phyloP scores from a whole-genome alignment of 2,888 invertebrate species.

The Ochropacha duplaris region DNA sequence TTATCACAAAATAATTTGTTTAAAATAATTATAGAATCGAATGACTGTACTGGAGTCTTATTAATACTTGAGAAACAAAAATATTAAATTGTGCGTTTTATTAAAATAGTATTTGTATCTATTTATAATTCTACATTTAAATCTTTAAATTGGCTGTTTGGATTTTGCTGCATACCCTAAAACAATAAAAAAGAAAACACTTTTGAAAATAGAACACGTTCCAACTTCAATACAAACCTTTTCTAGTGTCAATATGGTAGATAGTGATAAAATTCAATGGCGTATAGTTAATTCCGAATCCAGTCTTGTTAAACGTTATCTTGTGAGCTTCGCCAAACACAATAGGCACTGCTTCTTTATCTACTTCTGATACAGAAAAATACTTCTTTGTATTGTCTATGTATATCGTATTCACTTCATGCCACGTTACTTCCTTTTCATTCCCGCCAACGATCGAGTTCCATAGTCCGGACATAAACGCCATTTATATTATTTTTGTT shows the following conservation, averaged over 20 bases:
- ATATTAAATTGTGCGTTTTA: too few relatives aligned
- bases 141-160: too few relatives aligned
- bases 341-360: conserved; percentile 83
- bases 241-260: conserved; percentile 85
- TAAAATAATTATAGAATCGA: conserved; percentile 3
- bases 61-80: too few relatives aligned
- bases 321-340: conserved; percentile 82
- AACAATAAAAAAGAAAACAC: not conserved
- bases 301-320: conserved; percentile 70
- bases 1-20: not conserved
- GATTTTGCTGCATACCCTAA: not conserved
- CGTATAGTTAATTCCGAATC: conserved; percentile 80
- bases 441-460: conserved; percentile 73
- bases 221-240: conserved; percentile 80
- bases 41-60: not conserved
- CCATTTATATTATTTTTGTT: conserved; percentile 63
- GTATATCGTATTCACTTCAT: conserved; percentile 77
- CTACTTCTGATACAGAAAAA: conserved; percentile 86
- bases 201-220: not conserved
- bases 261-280: conserved; percentile 84
- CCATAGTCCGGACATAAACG: conserved; percentile 78
- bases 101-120: too few relatives aligned
- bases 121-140: too few relatives aligned
- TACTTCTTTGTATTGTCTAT: conserved; percentile 83
- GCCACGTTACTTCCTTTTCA: conserved; percentile 67